phyloP scores from a whole-genome alignment of 2,888 invertebrate species.

The Drosophila maculinotata region DNA sequence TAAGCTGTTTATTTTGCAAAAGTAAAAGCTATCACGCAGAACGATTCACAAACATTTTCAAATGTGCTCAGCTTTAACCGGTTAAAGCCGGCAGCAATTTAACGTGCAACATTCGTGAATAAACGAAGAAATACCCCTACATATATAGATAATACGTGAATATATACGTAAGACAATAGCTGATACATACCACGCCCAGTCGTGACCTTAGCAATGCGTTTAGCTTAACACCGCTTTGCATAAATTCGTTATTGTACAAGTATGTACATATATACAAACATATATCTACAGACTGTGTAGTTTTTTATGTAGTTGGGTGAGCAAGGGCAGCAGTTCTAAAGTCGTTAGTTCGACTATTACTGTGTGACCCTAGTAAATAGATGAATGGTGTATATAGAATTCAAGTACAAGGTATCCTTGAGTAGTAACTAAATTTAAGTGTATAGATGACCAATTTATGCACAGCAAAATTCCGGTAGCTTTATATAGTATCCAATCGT shows the following conservation, averaged over 20 bases:
- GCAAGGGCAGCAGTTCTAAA: conserved; percentile 21
- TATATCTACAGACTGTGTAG: not conserved
- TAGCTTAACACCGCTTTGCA: conserved; percentile 22
- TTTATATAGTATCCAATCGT: not conserved
- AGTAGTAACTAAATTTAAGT: too few species aligned
- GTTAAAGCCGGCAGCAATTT: conserved; percentile 37
- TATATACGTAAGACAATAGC: conserved; percentile 6
- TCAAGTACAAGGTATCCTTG: not conserved
- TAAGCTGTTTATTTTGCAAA: conserved; percentile 1
- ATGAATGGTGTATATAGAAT: conserved; percentile 2
- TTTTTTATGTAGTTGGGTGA: conserved; percentile 5
- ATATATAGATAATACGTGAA: conserved; percentile 2
- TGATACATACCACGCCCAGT: conserved; percentile 21
- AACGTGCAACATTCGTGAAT: conserved; percentile 4
- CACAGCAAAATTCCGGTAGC: too few species aligned
- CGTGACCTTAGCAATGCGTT: conserved; percentile 47
- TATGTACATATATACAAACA: not conserved
- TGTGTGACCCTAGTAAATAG: too few species aligned
- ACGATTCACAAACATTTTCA: conserved; percentile 1
- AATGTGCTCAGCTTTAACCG: conserved; percentile 30
- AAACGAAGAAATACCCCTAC: not conserved
- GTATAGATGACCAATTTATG: too few species aligned
- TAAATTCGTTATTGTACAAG: not conserved
- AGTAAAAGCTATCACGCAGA: conserved; percentile 26
- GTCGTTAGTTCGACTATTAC: conserved; percentile 14